Evolutionary conservation across 1,140 invertebrate species (phyloP), one percentile per base, ranked within the genome.

Genomic region (Lerema accius): DNA sequence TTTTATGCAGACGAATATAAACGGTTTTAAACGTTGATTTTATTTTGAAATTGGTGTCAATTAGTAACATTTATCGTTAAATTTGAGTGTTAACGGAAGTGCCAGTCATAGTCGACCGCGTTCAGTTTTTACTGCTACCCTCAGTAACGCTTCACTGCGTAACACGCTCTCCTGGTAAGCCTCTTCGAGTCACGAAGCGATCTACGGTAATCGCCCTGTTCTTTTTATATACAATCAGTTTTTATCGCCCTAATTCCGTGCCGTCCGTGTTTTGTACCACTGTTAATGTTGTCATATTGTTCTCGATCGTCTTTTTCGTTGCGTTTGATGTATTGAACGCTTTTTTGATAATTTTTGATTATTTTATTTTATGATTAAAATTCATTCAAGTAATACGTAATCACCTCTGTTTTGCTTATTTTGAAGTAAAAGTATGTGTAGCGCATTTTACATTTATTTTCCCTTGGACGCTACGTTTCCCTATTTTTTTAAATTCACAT

Each of bases 101-200:
- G 60, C 19, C 51, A 65, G 78, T 80, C 69, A 78, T 76, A 78
- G 76, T 70, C 63, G 80, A 82, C 68, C 73, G 81, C 72, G 35
- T 72, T 67, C 69, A 61, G 74, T 87, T 83, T 86, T 85, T 84
- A 78, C 79, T 67, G 65, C 71, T 78, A 80, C 76, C 77, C 79
- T 62, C 67, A 23, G 67, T 63, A 71, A 84, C 75, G 76, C 69
- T 80, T 64, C 49, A 74, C 58, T 76, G 80, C 59, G 58, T 40
- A 35, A 48, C 63, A n/a, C 55, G 56, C 5, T 40, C 50, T 53
- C 35, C 50, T 40, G 50, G n/a, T 40, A 43, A 45, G 55, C 66
- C 50, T 73, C 65, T 64, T 40, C 61, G 35, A 43, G 82, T 83
- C 79, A 83, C 80, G 76, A 82, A 73, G 65, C 71, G 76, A 74